phyloP scores from a whole-genome alignment of 1,140 invertebrate genomes.

The Dermatophagoides farinae region DNA sequence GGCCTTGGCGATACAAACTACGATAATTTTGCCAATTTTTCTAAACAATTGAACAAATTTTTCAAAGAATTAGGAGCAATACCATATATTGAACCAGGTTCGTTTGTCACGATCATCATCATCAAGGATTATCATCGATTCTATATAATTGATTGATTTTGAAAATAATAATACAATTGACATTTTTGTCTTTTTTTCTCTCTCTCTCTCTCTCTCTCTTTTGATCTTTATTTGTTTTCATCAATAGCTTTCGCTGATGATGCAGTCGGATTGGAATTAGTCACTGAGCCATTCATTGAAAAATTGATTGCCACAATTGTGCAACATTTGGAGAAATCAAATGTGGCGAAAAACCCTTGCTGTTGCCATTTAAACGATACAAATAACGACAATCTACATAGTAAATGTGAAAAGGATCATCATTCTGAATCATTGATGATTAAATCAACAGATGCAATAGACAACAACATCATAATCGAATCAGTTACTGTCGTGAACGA shows the following conservation, averaged over 20 bases:
- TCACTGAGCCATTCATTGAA: slow-evolving; percentile 34
- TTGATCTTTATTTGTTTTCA: slow-evolving; percentile 29
- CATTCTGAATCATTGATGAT: too few species aligned
- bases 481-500: not conserved
- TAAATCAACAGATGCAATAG: not conserved
- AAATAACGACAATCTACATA: not conserved
- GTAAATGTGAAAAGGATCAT: too few species aligned
- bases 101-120: not conserved
- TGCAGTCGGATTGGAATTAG: slow-evolving; percentile 31
- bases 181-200: not conserved
- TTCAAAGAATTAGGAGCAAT: slow-evolving; percentile 27
- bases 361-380: not conserved
- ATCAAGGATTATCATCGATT: not conserved
- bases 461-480: not conserved
- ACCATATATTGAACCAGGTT: not conserved
- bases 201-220: too few species aligned
- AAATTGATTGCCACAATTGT: slow-evolving; percentile 27
- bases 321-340: slow-evolving; percentile 14
- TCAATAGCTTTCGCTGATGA: slow-evolving; percentile 33
- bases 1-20: slow-evolving; percentile 38
- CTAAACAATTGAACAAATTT: slow-evolving; percentile 27
- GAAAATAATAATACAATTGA: not conserved
- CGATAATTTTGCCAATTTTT: slow-evolving; percentile 34
- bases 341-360: not conserved
- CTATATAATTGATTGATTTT: not conserved